These are phyloP conservation scores for Hoplostethus mediterraneus DNA, from an alignment of 2,797 vertebrate genomes.

Conservation along the genomic window DNA sequence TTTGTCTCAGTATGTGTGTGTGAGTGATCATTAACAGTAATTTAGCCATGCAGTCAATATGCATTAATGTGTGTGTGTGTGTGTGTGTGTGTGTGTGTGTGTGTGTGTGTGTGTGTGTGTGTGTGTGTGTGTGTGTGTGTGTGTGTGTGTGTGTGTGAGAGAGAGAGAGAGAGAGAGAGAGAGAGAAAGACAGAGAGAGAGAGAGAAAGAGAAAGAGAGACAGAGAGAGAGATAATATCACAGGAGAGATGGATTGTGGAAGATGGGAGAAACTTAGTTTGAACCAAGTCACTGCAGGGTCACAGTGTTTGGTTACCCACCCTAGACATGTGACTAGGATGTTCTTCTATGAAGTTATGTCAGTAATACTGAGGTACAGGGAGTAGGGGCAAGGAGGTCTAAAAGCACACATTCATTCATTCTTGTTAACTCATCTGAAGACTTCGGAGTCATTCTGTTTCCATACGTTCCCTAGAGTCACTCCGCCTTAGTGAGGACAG, in stretches of 20 bases:
- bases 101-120: background rate
- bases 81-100: background rate
- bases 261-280: constrained; percentile 22
- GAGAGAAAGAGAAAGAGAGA: background rate
- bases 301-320: background rate
- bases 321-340: constrained; percentile 35
- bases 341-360: background rate
- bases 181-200: too few relatives aligned
- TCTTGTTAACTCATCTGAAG: too few relatives aligned
- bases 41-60: background rate
- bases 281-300: constrained; percentile 33
- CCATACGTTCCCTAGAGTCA: too few relatives aligned
- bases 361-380: background rate
- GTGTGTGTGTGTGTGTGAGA: background rate
- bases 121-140: background rate
- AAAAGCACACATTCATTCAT: too few relatives aligned
- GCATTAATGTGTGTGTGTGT: constrained; percentile 7
- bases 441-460: too few relatives aligned
- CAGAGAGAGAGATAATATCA: constrained; percentile 16
- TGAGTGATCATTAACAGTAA: constrained; percentile 11
- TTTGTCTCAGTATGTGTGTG: constrained; percentile 4
- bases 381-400: too few relatives aligned
- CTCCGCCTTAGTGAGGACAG: too few relatives aligned
- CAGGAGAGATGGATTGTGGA: constrained; percentile 23
- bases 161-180: background rate